Conservation (phyloP, 2,113 vertebrate species). For the Eolophus roseicapilla region DNA sequence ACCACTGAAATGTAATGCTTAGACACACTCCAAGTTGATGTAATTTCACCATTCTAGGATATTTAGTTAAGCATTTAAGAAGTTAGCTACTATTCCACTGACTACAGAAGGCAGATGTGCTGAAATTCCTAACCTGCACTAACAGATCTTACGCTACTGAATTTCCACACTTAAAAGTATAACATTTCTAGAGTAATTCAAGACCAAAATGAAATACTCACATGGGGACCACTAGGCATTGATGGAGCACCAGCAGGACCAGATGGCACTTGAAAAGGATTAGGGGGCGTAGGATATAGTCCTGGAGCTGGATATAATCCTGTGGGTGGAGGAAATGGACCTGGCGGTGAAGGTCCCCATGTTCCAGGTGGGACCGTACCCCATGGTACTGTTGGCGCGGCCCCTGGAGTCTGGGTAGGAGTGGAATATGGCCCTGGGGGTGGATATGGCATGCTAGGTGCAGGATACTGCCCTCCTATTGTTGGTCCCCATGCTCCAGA, state of each 20-base stretch:
- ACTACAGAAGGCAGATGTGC: not conserved
- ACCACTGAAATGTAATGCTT: rapidly evolving
- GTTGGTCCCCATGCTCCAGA: slow-evolving; percentile 79
- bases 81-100: not conserved
- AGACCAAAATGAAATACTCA: slow-evolving; percentile 65
- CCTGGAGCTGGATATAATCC: slow-evolving; percentile 79
- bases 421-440: slow-evolving; percentile 77
- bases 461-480: slow-evolving; percentile 79
- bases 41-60: rapidly evolving
- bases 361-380: slow-evolving; percentile 79
- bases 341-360: slow-evolving; percentile 79
- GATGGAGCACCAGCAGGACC: slow-evolving; percentile 78
- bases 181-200: not conserved
- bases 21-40: not conserved
- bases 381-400: slow-evolving; percentile 77
- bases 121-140: not conserved
- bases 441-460: slow-evolving; percentile 79
- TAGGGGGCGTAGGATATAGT: slow-evolving; percentile 76
- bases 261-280: slow-evolving; percentile 79
- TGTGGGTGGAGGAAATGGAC: slow-evolving; percentile 75
- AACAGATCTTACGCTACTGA: rapidly evolving
- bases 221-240: slow-evolving; percentile 77
- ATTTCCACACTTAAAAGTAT: rapidly evolving
- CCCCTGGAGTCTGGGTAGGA: slow-evolving; percentile 76
- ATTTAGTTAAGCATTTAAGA: not conserved